A percentile compares a stretch with the other conserved stretches of the same genome.
These are phyloP conservation scores for Sinocyclocheilus rhinocerous DNA, from an alignment of 2,113 vertebrate genomes.

Conservation along the genomic window DNA sequence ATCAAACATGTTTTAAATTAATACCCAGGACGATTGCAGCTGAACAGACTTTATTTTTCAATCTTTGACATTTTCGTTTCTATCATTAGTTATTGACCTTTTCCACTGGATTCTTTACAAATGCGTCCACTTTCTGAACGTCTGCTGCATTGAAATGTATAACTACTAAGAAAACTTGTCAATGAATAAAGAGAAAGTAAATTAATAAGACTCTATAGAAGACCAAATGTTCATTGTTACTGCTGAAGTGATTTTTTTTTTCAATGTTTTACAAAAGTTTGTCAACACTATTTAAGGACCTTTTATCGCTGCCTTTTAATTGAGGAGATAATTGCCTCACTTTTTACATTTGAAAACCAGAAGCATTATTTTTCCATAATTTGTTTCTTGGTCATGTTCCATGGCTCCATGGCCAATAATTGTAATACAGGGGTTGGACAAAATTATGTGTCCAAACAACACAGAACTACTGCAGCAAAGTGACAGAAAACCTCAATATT, in stretches of 20 bases:
- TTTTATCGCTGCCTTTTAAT: not conserved
- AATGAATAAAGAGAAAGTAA: not conserved
- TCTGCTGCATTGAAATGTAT: constrained; percentile 8
- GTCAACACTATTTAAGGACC: not conserved
- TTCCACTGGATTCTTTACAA: constrained; percentile 16
- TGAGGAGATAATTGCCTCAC: not conserved
- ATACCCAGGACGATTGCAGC: constrained; percentile 3
- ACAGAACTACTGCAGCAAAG: not conserved
- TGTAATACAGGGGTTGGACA: not conserved
- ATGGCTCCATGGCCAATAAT: not conserved
- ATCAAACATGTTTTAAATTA: constrained; percentile 25
- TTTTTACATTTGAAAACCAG: not conserved
- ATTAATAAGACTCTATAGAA: not conserved
- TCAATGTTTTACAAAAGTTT: not conserved
- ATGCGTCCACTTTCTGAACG: not conserved
- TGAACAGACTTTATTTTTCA: constrained; percentile 16
- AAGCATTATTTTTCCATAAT: not conserved
- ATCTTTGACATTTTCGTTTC: constrained; percentile 31
- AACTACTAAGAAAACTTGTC: not conserved
- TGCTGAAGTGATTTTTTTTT: not conserved
- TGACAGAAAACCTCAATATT: not conserved
- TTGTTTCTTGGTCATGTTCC: not conserved
- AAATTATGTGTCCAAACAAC: not conserved
- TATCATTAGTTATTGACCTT: constrained; percentile 23
- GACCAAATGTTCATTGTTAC: not conserved